These are phyloP conservation scores for Gymnarchus niloticus DNA, from an alignment of 2,113 vertebrate species.

Conservation along the genomic window DNA sequence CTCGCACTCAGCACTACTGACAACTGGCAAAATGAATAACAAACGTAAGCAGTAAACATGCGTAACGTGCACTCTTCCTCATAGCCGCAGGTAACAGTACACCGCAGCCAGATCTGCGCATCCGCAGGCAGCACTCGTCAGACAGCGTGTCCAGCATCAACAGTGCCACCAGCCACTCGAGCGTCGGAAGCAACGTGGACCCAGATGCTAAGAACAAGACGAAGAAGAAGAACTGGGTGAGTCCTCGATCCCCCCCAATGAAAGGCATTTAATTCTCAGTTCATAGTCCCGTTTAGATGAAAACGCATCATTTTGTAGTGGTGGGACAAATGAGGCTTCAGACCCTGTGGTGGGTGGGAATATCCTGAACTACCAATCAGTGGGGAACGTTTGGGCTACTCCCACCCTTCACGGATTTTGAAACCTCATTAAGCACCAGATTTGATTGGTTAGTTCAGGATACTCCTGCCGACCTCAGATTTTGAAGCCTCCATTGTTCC, in stretches of 20 bases:
- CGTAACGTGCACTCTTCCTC: not conserved
- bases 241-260: conserved; percentile 39
- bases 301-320: not conserved
- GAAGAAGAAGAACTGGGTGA: conserved; percentile 98
- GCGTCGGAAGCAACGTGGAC: conserved; percentile 91
- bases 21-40: too few relatives aligned
- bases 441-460: too few relatives aligned
- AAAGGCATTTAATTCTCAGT: not conserved
- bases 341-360: too few relatives aligned
- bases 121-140: conserved; percentile 90
- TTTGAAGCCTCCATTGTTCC: too few relatives aligned
- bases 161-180: conserved; percentile 95
- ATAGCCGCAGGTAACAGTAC: conserved; percentile 53
- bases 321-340: too few relatives aligned
- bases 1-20: too few relatives aligned
- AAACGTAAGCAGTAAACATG: not conserved
- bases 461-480: too few relatives aligned
- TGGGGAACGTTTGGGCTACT: too few relatives aligned
- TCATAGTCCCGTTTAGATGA: not conserved
- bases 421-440: too few relatives aligned
- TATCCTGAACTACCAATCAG: too few relatives aligned
- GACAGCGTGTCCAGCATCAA: conserved; percentile 96
- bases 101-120: conserved; percentile 77
- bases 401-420: too few relatives aligned
- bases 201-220: conserved; percentile 85